These are phyloP conservation scores for Melipona bicolor DNA, from an alignment of 2,888 invertebrate genomes.

Conservation along the genomic window DNA sequence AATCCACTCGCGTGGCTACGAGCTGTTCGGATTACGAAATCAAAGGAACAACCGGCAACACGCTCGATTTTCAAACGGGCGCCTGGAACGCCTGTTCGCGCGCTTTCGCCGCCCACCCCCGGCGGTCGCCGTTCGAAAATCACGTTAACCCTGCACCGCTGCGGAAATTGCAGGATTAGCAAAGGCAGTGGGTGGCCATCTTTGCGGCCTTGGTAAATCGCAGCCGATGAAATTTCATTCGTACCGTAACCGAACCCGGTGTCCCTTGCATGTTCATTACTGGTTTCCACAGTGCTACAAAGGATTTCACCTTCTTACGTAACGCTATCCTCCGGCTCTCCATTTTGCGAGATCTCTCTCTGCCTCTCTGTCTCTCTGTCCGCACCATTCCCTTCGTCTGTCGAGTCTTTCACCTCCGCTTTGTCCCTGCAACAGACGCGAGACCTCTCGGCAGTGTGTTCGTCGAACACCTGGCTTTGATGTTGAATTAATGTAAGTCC, in stretches of 20 bases:
- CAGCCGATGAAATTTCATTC: conserved; percentile 63
- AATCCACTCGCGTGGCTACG: neutral
- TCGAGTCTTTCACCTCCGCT: too few relatives aligned
- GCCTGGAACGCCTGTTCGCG: neutral
- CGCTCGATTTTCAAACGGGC: neutral
- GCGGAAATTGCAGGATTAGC: conserved; percentile 32
- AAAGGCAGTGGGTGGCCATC: conserved; percentile 4
- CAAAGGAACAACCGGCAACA: conserved; percentile 2
- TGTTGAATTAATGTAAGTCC: conserved; percentile 60
- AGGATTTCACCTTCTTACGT: conserved; percentile 61
- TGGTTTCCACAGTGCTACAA: conserved; percentile 55
- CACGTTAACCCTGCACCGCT: conserved; percentile 8
- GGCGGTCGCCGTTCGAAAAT: conserved; percentile 21
- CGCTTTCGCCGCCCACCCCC: neutral
- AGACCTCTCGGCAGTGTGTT: neutral
- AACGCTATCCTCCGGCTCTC: conserved; percentile 42
- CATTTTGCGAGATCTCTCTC: conserved; percentile 5
- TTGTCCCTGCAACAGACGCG: neutral
- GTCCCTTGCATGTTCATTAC: conserved; percentile 38
- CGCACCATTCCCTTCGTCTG: too few relatives aligned
- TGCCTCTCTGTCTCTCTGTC: neutral
- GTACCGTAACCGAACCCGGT: neutral
- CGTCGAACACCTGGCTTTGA: conserved; percentile 58
- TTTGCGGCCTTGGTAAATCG: conserved; percentile 37
- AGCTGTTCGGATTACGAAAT: neutral